Percentiles rank a stretch among this genome's conserved stretches.
Conservation (phyloP, 1,140 invertebrate genomes). For the Penaeus vannamei region DNA sequence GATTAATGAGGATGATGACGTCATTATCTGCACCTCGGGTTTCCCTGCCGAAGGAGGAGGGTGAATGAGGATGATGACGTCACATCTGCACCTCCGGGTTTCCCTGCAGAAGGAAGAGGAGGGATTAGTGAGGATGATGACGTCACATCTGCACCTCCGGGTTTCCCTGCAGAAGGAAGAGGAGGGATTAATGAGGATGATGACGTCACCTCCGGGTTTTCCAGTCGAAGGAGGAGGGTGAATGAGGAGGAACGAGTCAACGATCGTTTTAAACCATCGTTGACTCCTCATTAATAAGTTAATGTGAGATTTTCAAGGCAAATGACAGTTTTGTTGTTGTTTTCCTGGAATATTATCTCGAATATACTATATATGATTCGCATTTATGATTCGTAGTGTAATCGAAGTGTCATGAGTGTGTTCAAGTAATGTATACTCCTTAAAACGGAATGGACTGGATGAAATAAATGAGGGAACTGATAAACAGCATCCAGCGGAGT, state of each 20-base stretch:
- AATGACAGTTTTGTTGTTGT: too few relatives aligned
- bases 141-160: slow-evolving; percentile 42
- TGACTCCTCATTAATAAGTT: too few relatives aligned
- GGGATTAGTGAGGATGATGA: neutral
- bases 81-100: slow-evolving; percentile 43
- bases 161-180: slow-evolving; percentile 41
- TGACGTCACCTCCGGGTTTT: slow-evolving; percentile 41
- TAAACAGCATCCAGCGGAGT: too few relatives aligned
- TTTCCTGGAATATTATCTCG: too few relatives aligned
- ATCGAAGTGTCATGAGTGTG: too few relatives aligned
- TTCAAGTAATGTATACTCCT: neutral
- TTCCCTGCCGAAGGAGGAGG: slow-evolving; percentile 37
- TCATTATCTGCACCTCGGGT: slow-evolving; percentile 41
- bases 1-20: neutral
- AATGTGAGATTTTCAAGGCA: too few relatives aligned
- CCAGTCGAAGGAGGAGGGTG: slow-evolving; percentile 2
- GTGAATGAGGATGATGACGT: neutral
- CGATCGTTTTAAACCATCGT: too few relatives aligned
- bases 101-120: slow-evolving; percentile 30
- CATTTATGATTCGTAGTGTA: too few relatives aligned
- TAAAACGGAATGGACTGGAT: too few relatives aligned
- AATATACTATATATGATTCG: too few relatives aligned
- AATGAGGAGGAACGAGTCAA: too few relatives aligned
- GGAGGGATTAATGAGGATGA: neutral
- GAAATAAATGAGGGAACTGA: too few relatives aligned